Base-by-base conservation (phyloP, 1,140 invertebrate genomes). In the Aplysia californica region DNA sequence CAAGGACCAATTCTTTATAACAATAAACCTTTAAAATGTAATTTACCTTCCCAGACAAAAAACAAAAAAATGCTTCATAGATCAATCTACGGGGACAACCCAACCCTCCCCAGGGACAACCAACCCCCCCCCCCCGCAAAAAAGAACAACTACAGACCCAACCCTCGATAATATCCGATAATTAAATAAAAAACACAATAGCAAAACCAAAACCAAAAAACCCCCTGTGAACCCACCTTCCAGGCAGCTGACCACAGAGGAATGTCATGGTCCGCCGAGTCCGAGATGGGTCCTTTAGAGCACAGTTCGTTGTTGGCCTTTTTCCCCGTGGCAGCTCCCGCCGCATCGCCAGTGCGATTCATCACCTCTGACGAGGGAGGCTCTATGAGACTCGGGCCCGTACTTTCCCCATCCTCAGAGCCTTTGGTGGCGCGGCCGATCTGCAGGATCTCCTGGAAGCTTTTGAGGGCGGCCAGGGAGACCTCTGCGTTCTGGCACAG, bases 401-500 rank as follows among this genome's bases (percentile, higher is more conserved):
- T 38, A 31, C 20, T 35, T 35, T 77, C 75, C 10, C 26, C 31
- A 15, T 82, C 82, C 29, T 84, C 82, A 59, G 75, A 69, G 21
- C 74, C 56, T 75, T 80, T 80, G 20, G 76, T 56, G n/a, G 82
- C 79, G 4, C 78, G 64, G 58, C 76, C 79, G 38, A 86, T 86
- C 64, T 86, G 83, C 23, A 88, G 81, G 81, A 98, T 95, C 89
- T 98, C 97, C 91, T 98, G 96, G 87, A 99, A 96, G 31, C 97
- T 97, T 88, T 98, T 98, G 1, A 99, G 89, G 3, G 97, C 96
- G 3, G 97, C 96, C 74, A 98, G 92, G 4, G 96, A 97, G n/a
- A 96, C 95, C 92, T 99, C 97, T 73, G 96, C 96, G 90, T 97
- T 98, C 89, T 94, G 95, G 83, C 95, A 95, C 4, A 97, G 89